These are phyloP conservation scores for Nesidiocoris tenuis DNA, from an alignment of 2,888 invertebrate species.

Conservation along the genomic window DNA sequence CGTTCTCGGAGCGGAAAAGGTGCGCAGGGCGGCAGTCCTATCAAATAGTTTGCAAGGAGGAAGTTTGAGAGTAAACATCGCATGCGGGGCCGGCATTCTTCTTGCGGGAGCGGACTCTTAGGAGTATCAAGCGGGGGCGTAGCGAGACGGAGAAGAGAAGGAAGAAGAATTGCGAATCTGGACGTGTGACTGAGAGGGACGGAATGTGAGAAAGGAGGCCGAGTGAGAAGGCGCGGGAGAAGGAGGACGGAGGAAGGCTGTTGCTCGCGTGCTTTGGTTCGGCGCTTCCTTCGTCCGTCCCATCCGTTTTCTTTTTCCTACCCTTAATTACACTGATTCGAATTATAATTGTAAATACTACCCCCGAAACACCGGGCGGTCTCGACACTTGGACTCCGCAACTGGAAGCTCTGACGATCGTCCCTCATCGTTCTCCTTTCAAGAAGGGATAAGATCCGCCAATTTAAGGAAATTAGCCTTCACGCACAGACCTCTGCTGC, in stretches of 20 bases:
- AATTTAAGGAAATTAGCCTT: conserved; percentile 32
- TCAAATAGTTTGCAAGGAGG: not conserved
- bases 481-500: conserved; percentile 23
- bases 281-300: not conserved
- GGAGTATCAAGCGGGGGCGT: not conserved
- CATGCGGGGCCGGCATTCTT: conserved; percentile 37
- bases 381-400: conserved; percentile 4
- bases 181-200: not conserved
- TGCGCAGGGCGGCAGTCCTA: not conserved
- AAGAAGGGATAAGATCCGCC: conserved; percentile 18
- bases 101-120: conserved; percentile 3
- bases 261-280: conserved; percentile 17
- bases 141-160: not conserved
- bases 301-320: conserved; percentile 22
- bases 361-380: conserved; percentile 1
- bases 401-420: not conserved
- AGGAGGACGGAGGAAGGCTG: not conserved
- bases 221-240: too few species aligned
- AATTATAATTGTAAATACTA: conserved; percentile 39
- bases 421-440: not conserved
- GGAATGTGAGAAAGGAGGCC: not conserved
- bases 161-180: not conserved
- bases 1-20: not conserved
- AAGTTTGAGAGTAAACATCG: conserved; percentile 26
- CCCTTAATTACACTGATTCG: conserved; percentile 36